Conservation (phyloP, 2,888 invertebrate genomes). For the Archips crataeganus region DNA sequence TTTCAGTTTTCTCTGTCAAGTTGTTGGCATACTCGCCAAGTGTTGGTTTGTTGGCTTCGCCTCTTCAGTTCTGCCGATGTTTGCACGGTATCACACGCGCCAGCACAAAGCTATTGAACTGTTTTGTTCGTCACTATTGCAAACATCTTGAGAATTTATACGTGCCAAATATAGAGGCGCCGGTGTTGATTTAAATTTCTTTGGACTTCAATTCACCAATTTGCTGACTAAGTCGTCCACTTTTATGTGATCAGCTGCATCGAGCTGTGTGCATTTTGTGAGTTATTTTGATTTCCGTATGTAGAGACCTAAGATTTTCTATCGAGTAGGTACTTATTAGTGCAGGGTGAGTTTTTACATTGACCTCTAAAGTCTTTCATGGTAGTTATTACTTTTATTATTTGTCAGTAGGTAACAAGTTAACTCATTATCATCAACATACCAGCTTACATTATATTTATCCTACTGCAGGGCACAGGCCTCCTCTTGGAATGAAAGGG, state of each 20-base stretch:
- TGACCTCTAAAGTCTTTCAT: no score
- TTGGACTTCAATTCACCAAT: neutral
- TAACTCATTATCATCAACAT: no score
- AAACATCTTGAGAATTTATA: slow-evolving; percentile 29
- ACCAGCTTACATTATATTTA: no score
- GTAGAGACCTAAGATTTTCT: no score
- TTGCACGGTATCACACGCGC: slow-evolving; percentile 34
- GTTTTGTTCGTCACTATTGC: slow-evolving; percentile 30
- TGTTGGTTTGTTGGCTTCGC: slow-evolving; percentile 35
- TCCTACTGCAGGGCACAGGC: no score
- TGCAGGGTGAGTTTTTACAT: no score
- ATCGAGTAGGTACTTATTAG: no score
- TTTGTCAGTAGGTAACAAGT: no score
- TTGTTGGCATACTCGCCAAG: slow-evolving; percentile 38
- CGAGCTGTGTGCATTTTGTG: no score
- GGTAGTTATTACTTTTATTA: no score
- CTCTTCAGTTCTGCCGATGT: slow-evolving; percentile 21
- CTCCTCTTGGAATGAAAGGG: no score
- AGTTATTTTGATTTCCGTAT: no score
- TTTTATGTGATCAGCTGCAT: neutral
- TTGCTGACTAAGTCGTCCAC: neutral
- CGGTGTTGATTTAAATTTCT: slow-evolving; percentile 19
- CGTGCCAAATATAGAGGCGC: slow-evolving; percentile 6
- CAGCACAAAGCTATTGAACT: slow-evolving; percentile 23
- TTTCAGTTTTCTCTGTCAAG: slow-evolving; percentile 46